These are phyloP conservation scores for Cetonia aurata DNA, from an alignment of 2,888 invertebrate genomes.

Conservation along the genomic window DNA sequence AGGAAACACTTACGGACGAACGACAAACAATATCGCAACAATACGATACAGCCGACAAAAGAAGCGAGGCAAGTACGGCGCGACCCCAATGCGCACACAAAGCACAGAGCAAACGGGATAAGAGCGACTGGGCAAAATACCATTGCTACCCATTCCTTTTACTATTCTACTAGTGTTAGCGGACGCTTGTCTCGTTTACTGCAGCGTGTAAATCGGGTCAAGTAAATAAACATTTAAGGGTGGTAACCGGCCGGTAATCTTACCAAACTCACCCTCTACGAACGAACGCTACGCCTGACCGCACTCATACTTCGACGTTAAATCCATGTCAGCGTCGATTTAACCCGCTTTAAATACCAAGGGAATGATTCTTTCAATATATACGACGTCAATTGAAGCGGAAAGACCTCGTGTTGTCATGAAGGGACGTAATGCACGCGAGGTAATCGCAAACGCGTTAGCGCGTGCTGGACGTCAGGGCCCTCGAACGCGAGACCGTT, in stretches of 20 bases:
- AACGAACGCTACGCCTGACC: constrained; percentile 47
- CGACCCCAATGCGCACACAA: too few species aligned
- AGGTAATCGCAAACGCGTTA: constrained; percentile 20
- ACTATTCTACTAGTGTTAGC: too few species aligned
- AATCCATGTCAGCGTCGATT: constrained; percentile 42
- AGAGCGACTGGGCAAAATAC: too few species aligned
- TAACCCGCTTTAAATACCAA: constrained; percentile 48
- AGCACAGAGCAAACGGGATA: too few species aligned
- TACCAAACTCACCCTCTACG: constrained; percentile 45
- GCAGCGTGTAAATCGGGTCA: constrained; percentile 36
- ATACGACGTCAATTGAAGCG: not conserved
- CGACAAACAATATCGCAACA: too few species aligned
- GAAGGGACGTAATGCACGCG: constrained; percentile 1
- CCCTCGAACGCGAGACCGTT: constrained; percentile 1
- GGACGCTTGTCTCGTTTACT: constrained; percentile 1
- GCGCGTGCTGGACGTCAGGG: not conserved
- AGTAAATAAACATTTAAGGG: constrained; percentile 48
- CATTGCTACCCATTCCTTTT: too few species aligned
- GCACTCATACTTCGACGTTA: constrained; percentile 45
- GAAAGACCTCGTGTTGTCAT: constrained; percentile 4
- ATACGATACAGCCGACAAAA: too few species aligned
- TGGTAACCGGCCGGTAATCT: constrained; percentile 47
- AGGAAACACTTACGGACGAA: too few species aligned
- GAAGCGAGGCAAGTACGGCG: too few species aligned
- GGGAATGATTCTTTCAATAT: constrained; percentile 1